Evolutionary conservation across 2,888 invertebrate species (phyloP), one percentile per base, ranked within the genome.

Genomic region (Drosophila helvetica): DNA sequence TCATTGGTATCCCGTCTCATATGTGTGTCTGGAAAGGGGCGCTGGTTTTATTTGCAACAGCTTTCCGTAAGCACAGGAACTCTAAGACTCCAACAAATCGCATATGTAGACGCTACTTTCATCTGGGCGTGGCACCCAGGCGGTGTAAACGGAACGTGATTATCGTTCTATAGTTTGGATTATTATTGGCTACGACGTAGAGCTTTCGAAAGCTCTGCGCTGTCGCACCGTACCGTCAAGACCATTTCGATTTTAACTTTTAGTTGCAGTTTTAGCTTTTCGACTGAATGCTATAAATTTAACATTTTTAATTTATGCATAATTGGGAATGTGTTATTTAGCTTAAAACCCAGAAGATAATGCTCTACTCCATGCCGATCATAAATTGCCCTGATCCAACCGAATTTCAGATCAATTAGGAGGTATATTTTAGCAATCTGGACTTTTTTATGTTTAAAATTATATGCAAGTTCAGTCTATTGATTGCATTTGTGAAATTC

Each of bases 21-120:
- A 86, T 76, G 75, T 73, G 81, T 75, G 76, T 78, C 80, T 57
- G 53, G 70, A 86, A 79, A 80, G 78, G 82, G 89, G 78, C 33
- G 69, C n/a, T n/a, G 58, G 59, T 15, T 72, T 62, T 70, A 71
- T 74, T 79, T 72, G 67, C 75, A 73, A 7, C 15, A 82, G 70
- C 64, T 18, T n/a, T 18, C 45, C 53, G 18, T 63, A 63, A 70
- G 57, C n/a, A 63, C 56, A 30, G n/a, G 45, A 42, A 45, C 46
- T 60, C 27, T n/a, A 4, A 33, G 10, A 38, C 33, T 33, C 50
- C 18, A 18, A 50, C 57, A n/a, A 54, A 57, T 54, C 63, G 53
- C 63, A 53, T 53, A 47, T 51, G 38, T 22, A 1, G 19, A 5
- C 25, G 18, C 12, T 15, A 42, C 42, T 30, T 12, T 38, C 15